Evolutionary conservation across 2,113 vertebrate genomes (phyloP).

Genomic region (Suricata suricatta): DNA sequence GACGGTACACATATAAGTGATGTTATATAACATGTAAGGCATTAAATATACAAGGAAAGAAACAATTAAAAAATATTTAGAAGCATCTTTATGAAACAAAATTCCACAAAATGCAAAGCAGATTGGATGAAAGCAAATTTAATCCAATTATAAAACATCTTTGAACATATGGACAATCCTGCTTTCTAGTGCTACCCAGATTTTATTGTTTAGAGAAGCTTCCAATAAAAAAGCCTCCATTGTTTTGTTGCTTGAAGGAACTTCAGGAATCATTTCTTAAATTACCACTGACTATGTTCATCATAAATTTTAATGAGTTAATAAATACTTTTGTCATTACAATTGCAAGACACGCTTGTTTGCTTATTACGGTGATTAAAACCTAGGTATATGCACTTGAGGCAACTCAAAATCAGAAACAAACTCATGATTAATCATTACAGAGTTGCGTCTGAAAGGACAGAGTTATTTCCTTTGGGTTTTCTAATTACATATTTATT

Average conservation of each 20-base stretch:
- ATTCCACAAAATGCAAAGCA: neutral
- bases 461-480: neutral
- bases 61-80: neutral
- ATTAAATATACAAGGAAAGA: neutral
- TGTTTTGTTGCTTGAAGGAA: neutral
- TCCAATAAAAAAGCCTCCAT: neutral
- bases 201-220: neutral
- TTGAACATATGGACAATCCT: neutral
- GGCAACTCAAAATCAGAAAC: conserved; percentile 3
- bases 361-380: conserved; percentile 1
- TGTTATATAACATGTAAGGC: neutral
- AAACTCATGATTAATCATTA: conserved; percentile 40
- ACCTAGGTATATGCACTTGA: neutral
- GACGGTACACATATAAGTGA: neutral
- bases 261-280: conserved; percentile 39
- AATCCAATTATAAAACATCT: neutral
- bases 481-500: neutral
- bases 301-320: conserved; percentile 61
- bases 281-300: neutral
- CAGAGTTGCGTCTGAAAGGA: neutral
- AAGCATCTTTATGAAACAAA: neutral
- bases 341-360: conserved; percentile 5
- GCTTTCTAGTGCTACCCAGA: neutral
- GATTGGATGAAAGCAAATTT: neutral
- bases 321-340: conserved; percentile 38